Evolutionary conservation across 2,888 invertebrate species (phyloP), one percentile per base, ranked within the genome.

Genomic region (Ectemnius continuus): DNA sequence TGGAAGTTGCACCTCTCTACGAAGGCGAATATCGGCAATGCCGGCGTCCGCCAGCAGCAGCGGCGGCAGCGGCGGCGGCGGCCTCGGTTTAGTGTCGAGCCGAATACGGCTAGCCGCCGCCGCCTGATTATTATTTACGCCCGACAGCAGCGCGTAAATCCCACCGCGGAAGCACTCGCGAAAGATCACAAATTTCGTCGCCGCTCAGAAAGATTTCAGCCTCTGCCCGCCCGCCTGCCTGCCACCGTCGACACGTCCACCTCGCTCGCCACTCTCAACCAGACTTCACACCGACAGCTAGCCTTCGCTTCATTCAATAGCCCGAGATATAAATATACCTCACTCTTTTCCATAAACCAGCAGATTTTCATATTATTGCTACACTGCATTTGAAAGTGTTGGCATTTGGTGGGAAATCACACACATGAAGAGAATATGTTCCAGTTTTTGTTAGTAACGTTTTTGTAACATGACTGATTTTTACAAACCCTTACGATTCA

Each of bases 111-210:
- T 26, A 67, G 23, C 67, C 68, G 69, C 71, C 73, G 66, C 81
- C 73, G 66, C 81, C 78, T 85, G 85, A 85, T 85, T 85, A 85
- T 85, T 85, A 85, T 85, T 85, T 85, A 85, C 81, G 79, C 75
- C 64, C 71, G 79, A 85, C 85, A 79, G 79, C 71, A 63, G 77
- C 70, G 70, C 83, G 84, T 84, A 85, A 85, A 85, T 85, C 82
- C 77, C 66, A 36, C 36, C 36, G 47, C 47, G 73, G 67, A 61
- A 72, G 77, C 60, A 69, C 60, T 45, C 45, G 76, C 75, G 61
- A 73, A 77, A 79, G 75, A 67, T 70, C 60, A 23, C 23, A 36
- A 74, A 76, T 75, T 73, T 73, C 59, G 62, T 65, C 26, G 61
- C 66, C 18, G 26, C 26, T 1, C 36, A 64, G 57, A 11, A 14